Evolutionary conservation across 1,140 invertebrate genomes (phyloP), one percentile per base, ranked within the genome.

Genomic region (Gonatopus flavifemur): DNA sequence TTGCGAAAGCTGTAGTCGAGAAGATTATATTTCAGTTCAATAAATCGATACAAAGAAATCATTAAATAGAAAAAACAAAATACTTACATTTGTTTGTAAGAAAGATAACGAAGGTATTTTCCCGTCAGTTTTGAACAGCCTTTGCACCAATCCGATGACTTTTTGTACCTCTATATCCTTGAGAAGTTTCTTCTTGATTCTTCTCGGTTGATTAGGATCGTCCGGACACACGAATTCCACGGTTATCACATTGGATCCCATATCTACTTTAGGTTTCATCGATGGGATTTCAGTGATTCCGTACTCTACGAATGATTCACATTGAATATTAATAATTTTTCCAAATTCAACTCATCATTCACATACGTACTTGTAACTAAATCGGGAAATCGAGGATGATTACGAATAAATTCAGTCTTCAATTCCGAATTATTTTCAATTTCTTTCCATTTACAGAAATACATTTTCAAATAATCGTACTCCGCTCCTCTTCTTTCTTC

Each of bases 381-480:
- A 21, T 81, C 67, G 22, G 81, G 71, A 72, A 89, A 94, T 40
- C 89, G 78, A 48, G 89, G 88, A 80, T 95, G 89, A 59, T 86
- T 80, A 25, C 74, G 59, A 20, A 84, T 67, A 69, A 94, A 95
- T 28, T 83, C 76, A 3, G 66, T 60, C 52, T 76, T 78, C 9
- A 74, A 64, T 28, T 73, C 64, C 1, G 66, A 38, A 62, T 81
- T 70, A 24, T 65, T 77, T 58, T 80, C 81, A 7, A 74, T 81
- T 57, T 81, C 75, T 30, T 87, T 74, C 90, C 91, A 94, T 41
- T 87, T 83, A 16, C 81, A 71, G 0, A 87, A 86, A 77, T 87
- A 88, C 16, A 85, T 82, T 76, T 94, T 94, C 60, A 94, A 74
- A 67, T 94, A 94, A 76, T 94, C 92, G 49, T 93, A 88, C 66